Evolutionary conservation across 2,888 invertebrate species (phyloP), one percentile per base, ranked within the genome.

Genomic region (Aphrophora alni): DNA sequence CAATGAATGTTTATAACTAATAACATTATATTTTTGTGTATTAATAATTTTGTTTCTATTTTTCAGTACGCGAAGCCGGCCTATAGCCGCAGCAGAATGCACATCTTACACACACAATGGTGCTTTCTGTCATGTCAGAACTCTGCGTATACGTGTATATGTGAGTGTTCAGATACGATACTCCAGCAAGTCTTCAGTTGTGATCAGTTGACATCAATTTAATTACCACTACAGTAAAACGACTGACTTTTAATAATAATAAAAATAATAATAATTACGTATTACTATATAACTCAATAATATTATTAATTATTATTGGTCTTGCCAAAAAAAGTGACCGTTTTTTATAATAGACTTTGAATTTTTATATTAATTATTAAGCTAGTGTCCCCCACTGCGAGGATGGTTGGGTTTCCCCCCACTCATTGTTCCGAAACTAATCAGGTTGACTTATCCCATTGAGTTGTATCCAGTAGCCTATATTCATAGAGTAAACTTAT

Each of bases 281-380:
- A 83, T 83, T 83, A 83, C 81, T 82, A 79, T 83, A 82, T 83
- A 83, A 84, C 84, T 84, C 83, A 84, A 84, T 84, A 84, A 83
- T 84, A 82, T 80, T 84, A 84, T 82, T 83, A 82, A 82, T 77
- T 77, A 77, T 80, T 77, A 84, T 82, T 84, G 84, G 84, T 84
- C 83, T 83, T 84, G 84, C 84, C 84, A 85, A 84, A 85, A 81
- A 83, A 75, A 81, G 77, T 82, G 84, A 83, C 83, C 83, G 83
- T 84, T 84, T 83, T 82, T 84, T 84, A 83, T 82, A 83, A 84
- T 84, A 84, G 83, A 84, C 84, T 83, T 84, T 84, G 83, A 84
- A 84, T 83, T 84, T 84, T 82, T 83, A 82, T 81, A 83, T 82
- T 80, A 80, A 80, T 82, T 82, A 83, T 82, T 82, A 83, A 83